phyloP scores from a whole-genome alignment of 2,797 vertebrate genomes.

The Sebastes iracundus region DNA sequence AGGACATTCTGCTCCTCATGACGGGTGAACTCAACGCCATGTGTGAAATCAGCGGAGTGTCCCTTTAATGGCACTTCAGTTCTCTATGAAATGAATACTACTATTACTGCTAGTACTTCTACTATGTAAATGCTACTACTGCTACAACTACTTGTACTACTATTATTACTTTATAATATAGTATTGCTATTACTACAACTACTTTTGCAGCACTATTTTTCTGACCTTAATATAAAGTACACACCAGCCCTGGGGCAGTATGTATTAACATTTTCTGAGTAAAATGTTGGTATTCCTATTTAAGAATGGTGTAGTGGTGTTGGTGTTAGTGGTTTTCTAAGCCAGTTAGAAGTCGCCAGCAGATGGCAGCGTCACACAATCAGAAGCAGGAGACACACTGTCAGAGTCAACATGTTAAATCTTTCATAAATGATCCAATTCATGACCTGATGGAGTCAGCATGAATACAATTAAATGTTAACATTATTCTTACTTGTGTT shows the following conservation, averaged over 20 bases:
- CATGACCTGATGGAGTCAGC: not conserved
- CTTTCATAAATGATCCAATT: not conserved
- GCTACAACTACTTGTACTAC: not conserved
- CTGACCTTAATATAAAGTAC: too few relatives aligned
- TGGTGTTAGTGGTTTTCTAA: not conserved
- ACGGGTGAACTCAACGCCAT: too few relatives aligned
- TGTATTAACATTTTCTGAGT: too few relatives aligned
- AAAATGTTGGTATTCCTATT: too few relatives aligned
- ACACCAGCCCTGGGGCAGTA: too few relatives aligned
- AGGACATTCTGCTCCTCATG: too few relatives aligned
- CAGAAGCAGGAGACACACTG: not conserved
- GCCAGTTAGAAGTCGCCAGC: not conserved
- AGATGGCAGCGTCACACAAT: slow-evolving; percentile 11
- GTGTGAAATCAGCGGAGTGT: too few relatives aligned
- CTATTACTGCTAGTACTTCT: not conserved
- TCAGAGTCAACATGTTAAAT: not conserved
- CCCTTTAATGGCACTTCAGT: not conserved
- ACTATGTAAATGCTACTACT: not conserved
- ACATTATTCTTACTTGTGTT: too few relatives aligned
- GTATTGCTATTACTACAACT: not conserved
- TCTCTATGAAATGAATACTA: not conserved
- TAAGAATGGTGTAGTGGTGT: too few relatives aligned
- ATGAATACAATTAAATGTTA: too few relatives aligned
- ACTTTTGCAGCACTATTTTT: not conserved
- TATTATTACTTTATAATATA: not conserved